A percentile compares a stretch with the other conserved stretches of the same genome.
These are phyloP conservation scores for Dendrolimus punctatus DNA, from an alignment of 1,140 invertebrate genomes.

Conservation along the genomic window DNA sequence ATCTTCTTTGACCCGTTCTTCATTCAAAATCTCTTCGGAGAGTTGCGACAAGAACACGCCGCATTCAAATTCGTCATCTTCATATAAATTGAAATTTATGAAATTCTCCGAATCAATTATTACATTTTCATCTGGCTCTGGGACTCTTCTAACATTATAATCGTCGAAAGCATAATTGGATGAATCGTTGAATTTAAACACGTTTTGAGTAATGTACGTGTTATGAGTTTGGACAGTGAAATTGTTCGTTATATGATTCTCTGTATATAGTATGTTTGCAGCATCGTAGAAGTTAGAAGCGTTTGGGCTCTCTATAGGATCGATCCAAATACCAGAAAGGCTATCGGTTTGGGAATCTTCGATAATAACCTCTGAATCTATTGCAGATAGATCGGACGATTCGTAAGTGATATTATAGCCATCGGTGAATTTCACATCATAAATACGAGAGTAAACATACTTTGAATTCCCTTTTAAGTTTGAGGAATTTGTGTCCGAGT, in stretches of 20 bases:
- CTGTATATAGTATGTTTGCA: conserved; percentile 4
- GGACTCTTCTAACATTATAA: no score
- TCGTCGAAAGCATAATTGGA: no score
- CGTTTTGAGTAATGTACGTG: conserved; percentile 53
- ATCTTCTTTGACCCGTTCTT: conserved; percentile 34
- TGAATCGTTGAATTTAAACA: conserved; percentile 40
- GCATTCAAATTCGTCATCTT: conserved; percentile 45
- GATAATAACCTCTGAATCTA: conserved; percentile 1
- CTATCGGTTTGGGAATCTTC: conserved; percentile 25
- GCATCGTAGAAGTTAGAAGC: conserved; percentile 43
- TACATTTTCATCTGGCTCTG: no score
- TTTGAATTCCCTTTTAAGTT: conserved; percentile 43
- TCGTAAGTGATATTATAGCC: conserved; percentile 29
- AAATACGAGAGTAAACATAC: conserved; percentile 46
- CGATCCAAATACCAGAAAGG: conserved; percentile 54
- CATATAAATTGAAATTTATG: conserved; percentile 25
- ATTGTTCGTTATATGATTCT: conserved; percentile 10
- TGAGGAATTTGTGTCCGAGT: conserved; percentile 41
- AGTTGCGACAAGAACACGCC: conserved; percentile 38
- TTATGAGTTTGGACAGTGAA: conserved; percentile 47
- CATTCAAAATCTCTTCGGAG: conserved; percentile 42
- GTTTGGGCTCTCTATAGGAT: conserved; percentile 43
- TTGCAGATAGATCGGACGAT: conserved; percentile 6
- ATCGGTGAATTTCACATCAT: conserved; percentile 48
- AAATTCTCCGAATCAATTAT: conserved; percentile 1